Base-by-base conservation (phyloP, 2,113 vertebrate species). In the Etheostoma cragini region DNA sequence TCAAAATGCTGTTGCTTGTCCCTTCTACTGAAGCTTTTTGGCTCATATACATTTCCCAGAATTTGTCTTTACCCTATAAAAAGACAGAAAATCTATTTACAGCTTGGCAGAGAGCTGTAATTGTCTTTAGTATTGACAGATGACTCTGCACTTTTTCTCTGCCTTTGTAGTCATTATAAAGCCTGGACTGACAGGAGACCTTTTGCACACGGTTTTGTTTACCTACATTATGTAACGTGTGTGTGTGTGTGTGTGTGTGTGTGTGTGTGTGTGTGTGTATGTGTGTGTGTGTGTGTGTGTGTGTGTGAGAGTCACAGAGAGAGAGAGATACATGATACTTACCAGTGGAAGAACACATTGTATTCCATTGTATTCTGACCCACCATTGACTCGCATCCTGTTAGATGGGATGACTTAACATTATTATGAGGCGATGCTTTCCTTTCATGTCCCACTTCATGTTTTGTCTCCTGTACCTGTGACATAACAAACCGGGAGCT, bases 191-290 rank as follows among this genome's bases (percentile, higher is more conserved):
- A 66, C 54, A 38, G 46, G 69, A 82, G 60, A 33, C 15, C 45
- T 67, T 70, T 54, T 75, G 78, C 84, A 81, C 53, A 80, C 72
- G 50, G 77, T 57, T 85, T 84, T 81, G 88, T 92, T 90, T 87
- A 80, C 74, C 73, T 57, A 52, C 10, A 33, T 91, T 86, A 85
- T 78, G 73, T 77, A 83, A 89, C 30, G 2, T 60, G 1, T 87
- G 21, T 77, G 54, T 72, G 21, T 71, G 42, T 75, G 70, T 65
- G 65, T 65, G 30, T 64, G 49, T 50, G 72, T 52, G 62, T 42
- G 54, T 35, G 64, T 47, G 56, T 65, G 49, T 62, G 56, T 69
- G 68, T 75, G 56, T 76, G 62, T 47, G 53, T 63, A 49, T 52
- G 50, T 80, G 74, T 87, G 58, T 78, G 66, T 87, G 57, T 81